phyloP scores from a whole-genome alignment of 2,888 invertebrate species.

The Limnephilus auricula region DNA sequence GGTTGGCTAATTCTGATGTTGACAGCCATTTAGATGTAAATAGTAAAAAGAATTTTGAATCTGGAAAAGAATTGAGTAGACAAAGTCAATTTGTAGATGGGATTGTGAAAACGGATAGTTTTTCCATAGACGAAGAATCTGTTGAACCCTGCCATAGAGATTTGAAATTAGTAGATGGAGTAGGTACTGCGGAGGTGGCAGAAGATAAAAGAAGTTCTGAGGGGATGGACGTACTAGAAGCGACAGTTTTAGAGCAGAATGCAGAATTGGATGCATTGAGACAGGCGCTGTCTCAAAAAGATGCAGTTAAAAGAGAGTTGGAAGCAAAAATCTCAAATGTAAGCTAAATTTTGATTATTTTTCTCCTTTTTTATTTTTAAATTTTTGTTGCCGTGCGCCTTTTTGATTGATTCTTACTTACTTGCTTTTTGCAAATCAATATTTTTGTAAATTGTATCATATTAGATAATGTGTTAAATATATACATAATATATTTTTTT shows the following conservation, averaged over 20 bases:
- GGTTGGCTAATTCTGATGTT: background rate
- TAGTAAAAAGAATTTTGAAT: background rate
- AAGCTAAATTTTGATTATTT: slow-evolving; percentile 65
- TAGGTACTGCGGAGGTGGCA: background rate
- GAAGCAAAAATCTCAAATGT: slow-evolving; percentile 77
- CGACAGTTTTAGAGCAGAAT: slow-evolving; percentile 70
- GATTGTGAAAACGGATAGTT: background rate
- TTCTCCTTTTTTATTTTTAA: too few species aligned
- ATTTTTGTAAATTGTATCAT: too few species aligned
- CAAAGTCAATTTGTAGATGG: background rate
- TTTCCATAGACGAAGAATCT: slow-evolving; percentile 13
- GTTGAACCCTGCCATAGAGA: background rate
- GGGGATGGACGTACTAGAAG: slow-evolving; percentile 46
- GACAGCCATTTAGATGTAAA: background rate
- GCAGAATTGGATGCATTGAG: slow-evolving; percentile 71
- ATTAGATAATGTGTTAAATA: too few species aligned
- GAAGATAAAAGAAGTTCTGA: background rate
- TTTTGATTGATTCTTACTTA: too few species aligned
- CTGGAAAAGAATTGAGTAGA: slow-evolving; percentile 14
- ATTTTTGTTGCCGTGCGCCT: too few species aligned
- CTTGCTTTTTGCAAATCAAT: too few species aligned
- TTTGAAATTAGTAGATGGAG: background rate
- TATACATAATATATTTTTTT: too few species aligned
- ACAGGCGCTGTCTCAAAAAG: slow-evolving; percentile 73
- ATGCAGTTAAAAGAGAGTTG: slow-evolving; percentile 73